Evolutionary conservation across 2,797 vertebrate species (phyloP).

Genomic region (Leontopithecus rosalia): DNA sequence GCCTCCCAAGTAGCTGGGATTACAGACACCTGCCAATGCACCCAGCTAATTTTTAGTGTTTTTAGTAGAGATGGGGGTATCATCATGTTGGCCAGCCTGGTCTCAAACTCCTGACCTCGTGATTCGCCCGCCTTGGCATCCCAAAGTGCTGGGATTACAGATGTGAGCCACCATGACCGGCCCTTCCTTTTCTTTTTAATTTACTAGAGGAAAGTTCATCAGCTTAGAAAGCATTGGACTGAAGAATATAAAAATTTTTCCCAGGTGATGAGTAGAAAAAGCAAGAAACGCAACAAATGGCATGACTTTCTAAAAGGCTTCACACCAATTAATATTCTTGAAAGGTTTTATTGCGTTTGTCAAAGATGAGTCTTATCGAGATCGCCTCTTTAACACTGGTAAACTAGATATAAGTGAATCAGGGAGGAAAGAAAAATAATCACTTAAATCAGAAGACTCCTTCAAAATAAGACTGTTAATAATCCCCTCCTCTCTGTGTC

Average conservation of each 20-base stretch:
- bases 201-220: neutral
- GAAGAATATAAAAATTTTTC: conserved; percentile 39
- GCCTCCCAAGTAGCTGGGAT: no score
- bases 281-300: neutral
- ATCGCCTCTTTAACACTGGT: neutral
- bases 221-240: neutral
- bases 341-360: conserved; percentile 8
- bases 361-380: neutral
- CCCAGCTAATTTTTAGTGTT: no score
- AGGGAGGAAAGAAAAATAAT: neutral
- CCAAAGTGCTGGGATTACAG: no score
- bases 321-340: neutral
- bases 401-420: neutral
- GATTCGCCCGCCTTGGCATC: no score
- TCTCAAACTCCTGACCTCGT: no score
- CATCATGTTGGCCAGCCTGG: no score
- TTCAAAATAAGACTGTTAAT: neutral
- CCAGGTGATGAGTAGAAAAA: neutral
- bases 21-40: no score
- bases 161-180: no score
- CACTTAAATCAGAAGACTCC: neutral
- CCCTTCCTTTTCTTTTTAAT: neutral
- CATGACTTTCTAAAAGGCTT: neutral
- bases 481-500: neutral
- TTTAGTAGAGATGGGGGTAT: no score